phyloP scores from a whole-genome alignment of 2,113 vertebrate genomes.

The Ascaphus truei region DNA sequence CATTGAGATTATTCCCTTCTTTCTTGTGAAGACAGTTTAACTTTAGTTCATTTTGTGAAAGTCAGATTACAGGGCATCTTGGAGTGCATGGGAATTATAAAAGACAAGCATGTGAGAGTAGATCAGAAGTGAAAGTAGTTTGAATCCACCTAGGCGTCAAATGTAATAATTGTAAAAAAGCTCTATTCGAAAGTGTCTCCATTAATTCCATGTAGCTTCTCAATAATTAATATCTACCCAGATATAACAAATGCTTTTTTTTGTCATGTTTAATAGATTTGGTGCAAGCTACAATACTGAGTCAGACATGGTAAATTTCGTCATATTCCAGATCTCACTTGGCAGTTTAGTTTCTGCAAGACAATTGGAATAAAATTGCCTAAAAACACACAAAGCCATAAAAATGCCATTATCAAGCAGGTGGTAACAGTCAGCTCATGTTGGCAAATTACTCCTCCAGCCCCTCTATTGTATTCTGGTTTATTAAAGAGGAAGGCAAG shows the following conservation, averaged over 20 bases:
- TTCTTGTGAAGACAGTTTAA: slow-evolving; percentile 1
- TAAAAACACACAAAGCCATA: no score
- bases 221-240: slow-evolving; percentile 2
- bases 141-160: slow-evolving; percentile 3
- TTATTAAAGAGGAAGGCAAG: no score
- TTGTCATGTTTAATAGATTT: no score
- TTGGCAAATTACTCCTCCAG: no score
- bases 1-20: slow-evolving; percentile 20
- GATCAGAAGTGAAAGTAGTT: slow-evolving; percentile 23
- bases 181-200: background rate
- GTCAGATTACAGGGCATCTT: slow-evolving; percentile 1
- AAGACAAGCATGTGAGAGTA: slow-evolving; percentile 17
- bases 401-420: no score
- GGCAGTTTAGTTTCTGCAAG: no score
- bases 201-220: background rate
- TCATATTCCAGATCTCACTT: no score
- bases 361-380: no score
- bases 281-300: no score
- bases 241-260: slow-evolving; percentile 6
- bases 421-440: no score
- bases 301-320: no score
- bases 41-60: background rate
- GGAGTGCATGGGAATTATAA: slow-evolving; percentile 7
- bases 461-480: no score
- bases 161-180: slow-evolving; percentile 15